Conservation (phyloP, 2,888 invertebrate genomes). For the Cepaea hortensis region DNA sequence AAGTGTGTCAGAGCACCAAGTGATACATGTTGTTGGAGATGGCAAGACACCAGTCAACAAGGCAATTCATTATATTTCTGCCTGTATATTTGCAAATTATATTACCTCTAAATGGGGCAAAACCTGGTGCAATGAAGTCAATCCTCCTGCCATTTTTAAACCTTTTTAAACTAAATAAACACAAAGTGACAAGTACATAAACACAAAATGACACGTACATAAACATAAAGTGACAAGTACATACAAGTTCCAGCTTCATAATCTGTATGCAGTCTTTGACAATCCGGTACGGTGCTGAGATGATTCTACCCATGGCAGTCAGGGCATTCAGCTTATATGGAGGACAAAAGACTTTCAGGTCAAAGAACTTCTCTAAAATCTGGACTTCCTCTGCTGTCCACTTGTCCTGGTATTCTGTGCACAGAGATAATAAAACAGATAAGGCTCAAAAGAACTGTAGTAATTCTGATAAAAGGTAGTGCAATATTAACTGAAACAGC, state of each 20-base stretch:
- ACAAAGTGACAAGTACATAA: background rate
- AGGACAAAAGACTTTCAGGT: conserved; percentile 86
- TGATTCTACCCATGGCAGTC: conserved; percentile 88
- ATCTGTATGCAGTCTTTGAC: conserved; percentile 94
- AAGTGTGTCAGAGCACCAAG: too few species aligned
- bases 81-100: too few species aligned
- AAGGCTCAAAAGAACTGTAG: background rate
- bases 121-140: background rate
- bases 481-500: too few species aligned
- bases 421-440: background rate
- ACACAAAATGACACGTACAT: background rate
- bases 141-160: background rate
- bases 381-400: conserved; percentile 90
- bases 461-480: background rate
- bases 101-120: too few species aligned
- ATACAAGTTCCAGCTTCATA: conserved; percentile 83
- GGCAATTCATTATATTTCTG: too few species aligned
- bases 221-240: background rate
- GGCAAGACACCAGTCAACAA: too few species aligned
- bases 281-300: conserved; percentile 90
- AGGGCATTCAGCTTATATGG: conserved; percentile 94
- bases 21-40: too few species aligned
- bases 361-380: conserved; percentile 94
- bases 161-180: background rate
- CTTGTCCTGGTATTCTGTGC: conserved; percentile 86